Percentiles rank a stretch among this genome's conserved stretches.
These are phyloP conservation scores for Drosophila pandora DNA, from an alignment of 1,140 invertebrate genomes.

Conservation along the genomic window DNA sequence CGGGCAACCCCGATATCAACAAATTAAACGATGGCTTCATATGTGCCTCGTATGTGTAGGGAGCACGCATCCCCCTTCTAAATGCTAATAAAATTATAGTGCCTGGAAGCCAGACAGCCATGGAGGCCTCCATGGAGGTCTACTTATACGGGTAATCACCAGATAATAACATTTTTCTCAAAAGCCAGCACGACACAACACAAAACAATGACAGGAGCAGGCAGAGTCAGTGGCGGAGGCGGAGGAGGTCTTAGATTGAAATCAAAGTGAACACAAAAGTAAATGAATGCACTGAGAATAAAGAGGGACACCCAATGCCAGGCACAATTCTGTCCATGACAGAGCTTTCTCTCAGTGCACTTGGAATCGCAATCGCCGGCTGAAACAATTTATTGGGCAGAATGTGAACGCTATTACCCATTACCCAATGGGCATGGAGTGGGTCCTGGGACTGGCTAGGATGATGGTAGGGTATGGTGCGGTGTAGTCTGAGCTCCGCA, in stretches of 20 bases:
- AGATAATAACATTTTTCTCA: constrained; percentile 49
- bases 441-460: not conserved
- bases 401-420: constrained; percentile 67
- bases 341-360: constrained; percentile 50
- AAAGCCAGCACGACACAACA: constrained; percentile 26
- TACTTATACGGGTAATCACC: constrained; percentile 47
- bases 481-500: not conserved
- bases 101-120: constrained; percentile 21
- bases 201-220: constrained; percentile 2
- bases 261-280: constrained; percentile 37
- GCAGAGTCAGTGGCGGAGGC: too few relatives aligned
- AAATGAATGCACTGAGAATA: constrained; percentile 27
- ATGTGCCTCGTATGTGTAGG: constrained; percentile 2
- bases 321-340: not conserved
- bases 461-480: not conserved
- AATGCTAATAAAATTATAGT: constrained; percentile 80
- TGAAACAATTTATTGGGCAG: constrained; percentile 55
- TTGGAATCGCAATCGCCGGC: constrained; percentile 23
- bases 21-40: constrained; percentile 43
- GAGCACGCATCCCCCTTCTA: constrained; percentile 8
- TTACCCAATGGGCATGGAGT: constrained; percentile 35
- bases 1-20: constrained; percentile 55
- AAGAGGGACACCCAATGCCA: not conserved
- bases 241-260: constrained; percentile 27
- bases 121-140: not conserved